phyloP scores from a whole-genome alignment of 2,113 vertebrate species.

The Mesembrinibis cayennensis region DNA sequence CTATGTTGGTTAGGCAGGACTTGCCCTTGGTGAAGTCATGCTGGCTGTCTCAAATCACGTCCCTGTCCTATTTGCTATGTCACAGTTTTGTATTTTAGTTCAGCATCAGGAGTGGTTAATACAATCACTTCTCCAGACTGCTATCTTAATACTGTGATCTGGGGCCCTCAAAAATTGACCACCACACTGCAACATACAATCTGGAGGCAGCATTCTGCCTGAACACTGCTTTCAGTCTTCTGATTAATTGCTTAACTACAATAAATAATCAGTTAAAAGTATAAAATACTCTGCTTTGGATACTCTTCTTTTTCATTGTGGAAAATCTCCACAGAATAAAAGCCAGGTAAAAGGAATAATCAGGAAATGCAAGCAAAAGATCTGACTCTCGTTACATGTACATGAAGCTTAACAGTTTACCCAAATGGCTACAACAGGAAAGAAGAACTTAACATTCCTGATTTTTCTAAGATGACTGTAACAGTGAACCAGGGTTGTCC shows the following conservation, averaged over 20 bases:
- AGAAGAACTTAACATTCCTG: background rate
- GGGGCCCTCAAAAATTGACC: background rate
- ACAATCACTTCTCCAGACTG: background rate
- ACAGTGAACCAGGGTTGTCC: background rate
- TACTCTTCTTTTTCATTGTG: background rate
- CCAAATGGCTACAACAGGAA: background rate
- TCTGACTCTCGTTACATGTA: fast-evolving
- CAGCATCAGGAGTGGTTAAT: background rate
- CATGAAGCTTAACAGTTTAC: background rate
- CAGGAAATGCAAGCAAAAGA: background rate
- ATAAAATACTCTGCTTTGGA: background rate
- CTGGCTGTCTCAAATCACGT: background rate
- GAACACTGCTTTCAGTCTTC: background rate
- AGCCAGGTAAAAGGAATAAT: background rate
- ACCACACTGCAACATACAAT: background rate
- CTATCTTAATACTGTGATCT: background rate
- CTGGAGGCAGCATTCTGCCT: background rate
- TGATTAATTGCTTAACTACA: background rate
- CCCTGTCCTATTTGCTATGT: background rate
- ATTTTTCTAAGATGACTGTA: background rate
- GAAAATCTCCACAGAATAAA: background rate
- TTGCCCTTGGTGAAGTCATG: background rate
- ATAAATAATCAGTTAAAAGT: background rate
- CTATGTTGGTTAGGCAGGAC: background rate
- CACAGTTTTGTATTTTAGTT: background rate